Evolutionary conservation across 1,140 invertebrate species (phyloP).

Genomic region (Atta colombica): DNA sequence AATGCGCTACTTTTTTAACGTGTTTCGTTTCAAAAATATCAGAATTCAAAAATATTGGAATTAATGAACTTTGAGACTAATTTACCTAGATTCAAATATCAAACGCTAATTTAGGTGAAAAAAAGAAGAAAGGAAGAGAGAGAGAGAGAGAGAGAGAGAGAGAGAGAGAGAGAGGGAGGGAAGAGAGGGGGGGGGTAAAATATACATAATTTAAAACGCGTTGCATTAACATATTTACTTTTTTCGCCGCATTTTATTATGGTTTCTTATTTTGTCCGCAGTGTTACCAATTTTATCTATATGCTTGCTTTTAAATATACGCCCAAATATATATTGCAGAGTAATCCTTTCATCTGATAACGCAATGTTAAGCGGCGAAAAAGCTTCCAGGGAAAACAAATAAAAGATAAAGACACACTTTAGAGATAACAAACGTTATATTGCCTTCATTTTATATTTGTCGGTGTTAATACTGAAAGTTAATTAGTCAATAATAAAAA

Average conservation of each 20-base stretch:
- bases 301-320: conserved; percentile 1
- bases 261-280: conserved; percentile 17
- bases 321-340: conserved; percentile 44
- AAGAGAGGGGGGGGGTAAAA: background rate
- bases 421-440: conserved; percentile 25
- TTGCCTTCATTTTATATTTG: conserved; percentile 6
- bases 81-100: background rate
- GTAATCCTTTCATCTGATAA: conserved; percentile 51
- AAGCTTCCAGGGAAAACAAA: conserved; percentile 14
- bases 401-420: background rate
- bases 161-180: background rate
- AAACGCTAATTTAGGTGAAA: conserved; percentile 14
- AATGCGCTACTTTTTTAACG: conserved; percentile 15
- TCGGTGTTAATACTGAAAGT: conserved; percentile 3
- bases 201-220: background rate
- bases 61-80: conserved; percentile 20
- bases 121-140: background rate
- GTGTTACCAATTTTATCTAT: conserved; percentile 9
- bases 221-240: background rate
- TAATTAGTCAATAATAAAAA: conserved; percentile 30
- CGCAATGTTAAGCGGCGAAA: conserved; percentile 20
- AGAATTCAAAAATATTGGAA: background rate
- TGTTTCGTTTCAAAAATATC: background rate
- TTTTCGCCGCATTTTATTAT: conserved; percentile 15
- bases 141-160: background rate